Evolutionary conservation across 2,888 invertebrate genomes (phyloP).

Genomic region (Philereme transversata): DNA sequence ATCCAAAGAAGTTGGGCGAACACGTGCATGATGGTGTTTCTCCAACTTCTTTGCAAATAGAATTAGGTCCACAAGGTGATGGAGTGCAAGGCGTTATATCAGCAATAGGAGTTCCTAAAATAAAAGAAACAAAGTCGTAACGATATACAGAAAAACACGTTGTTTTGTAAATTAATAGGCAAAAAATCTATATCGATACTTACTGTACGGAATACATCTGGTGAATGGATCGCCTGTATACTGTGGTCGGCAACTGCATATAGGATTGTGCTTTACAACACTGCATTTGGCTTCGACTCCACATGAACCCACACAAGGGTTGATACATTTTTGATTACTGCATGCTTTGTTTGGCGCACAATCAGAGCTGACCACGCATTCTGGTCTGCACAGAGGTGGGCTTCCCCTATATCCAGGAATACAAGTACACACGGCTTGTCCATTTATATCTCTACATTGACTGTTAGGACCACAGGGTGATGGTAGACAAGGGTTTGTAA

Average conservation of each 20-base stretch:
- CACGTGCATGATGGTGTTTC: constrained; percentile 88
- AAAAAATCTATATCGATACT: constrained; percentile 37
- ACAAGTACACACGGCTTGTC: constrained; percentile 90
- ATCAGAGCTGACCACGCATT: constrained; percentile 90
- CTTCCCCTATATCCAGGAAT: constrained; percentile 87
- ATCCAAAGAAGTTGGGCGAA: constrained; percentile 86
- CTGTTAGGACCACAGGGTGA: constrained; percentile 91
- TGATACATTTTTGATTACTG: constrained; percentile 89
- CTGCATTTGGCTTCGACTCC: constrained; percentile 88
- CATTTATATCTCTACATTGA: constrained; percentile 86
- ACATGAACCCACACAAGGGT: constrained; percentile 90
- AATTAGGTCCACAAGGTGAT: constrained; percentile 87
- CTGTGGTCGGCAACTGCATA: constrained; percentile 87
- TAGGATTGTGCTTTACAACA: constrained; percentile 90
- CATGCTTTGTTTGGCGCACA: constrained; percentile 89
- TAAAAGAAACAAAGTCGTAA: not conserved
- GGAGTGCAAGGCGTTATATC: constrained; percentile 86
- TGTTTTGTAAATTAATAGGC: not conserved
- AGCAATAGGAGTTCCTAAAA: constrained; percentile 74
- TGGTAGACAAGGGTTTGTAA: constrained; percentile 86
- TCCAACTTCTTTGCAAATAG: constrained; percentile 84
- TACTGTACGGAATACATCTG: constrained; percentile 84
- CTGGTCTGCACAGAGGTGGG: constrained; percentile 90
- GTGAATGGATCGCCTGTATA: constrained; percentile 90
- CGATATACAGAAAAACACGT: not conserved